phyloP scores from a whole-genome alignment of 2,888 invertebrate genomes.

The Ypsolopha sequella region DNA sequence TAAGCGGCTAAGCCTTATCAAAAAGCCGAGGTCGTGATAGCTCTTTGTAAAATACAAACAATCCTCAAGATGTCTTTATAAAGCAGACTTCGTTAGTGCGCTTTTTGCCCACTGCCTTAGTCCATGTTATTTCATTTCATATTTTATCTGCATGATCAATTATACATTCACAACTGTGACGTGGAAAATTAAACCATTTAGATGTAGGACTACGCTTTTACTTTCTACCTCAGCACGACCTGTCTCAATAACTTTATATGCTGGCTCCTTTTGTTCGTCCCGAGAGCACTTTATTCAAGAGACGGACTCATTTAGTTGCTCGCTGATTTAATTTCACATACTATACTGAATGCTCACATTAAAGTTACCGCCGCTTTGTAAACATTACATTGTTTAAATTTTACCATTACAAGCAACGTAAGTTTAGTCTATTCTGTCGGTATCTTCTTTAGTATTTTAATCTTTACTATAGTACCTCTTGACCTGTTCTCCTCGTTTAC shows the following conservation, averaged over 20 bases:
- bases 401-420: neutral
- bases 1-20: neutral
- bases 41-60: no score
- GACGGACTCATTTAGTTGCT: constrained; percentile 9
- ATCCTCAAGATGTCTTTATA: no score
- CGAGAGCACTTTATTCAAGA: constrained; percentile 10
- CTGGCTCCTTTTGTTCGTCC: constrained; percentile 20
- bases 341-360: constrained; percentile 10
- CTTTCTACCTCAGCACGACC: constrained; percentile 18
- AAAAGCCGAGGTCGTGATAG: no score
- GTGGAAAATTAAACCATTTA: constrained; percentile 16
- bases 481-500: neutral
- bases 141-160: neutral
- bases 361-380: constrained; percentile 12
- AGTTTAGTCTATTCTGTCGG: neutral
- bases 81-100: no score
- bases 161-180: neutral
- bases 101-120: no score
- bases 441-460: neutral
- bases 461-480: neutral
- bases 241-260: constrained; percentile 7
- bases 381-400: neutral
- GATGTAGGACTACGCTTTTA: constrained; percentile 18
- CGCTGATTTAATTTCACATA: constrained; percentile 28
- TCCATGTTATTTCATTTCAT: no score